phyloP scores from a whole-genome alignment of 2,113 vertebrate genomes.

The Protomyctophum bolini region DNA sequence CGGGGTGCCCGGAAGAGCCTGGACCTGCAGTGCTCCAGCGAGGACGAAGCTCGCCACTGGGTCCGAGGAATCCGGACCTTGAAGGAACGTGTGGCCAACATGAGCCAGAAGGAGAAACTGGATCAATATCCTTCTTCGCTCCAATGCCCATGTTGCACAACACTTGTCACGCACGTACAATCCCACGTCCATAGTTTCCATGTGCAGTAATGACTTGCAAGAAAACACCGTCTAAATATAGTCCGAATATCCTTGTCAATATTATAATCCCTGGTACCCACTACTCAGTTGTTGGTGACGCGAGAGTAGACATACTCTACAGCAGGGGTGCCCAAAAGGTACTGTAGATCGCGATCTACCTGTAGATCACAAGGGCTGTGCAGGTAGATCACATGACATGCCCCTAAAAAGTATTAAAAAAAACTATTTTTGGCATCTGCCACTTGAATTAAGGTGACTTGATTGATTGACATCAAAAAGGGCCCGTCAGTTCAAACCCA shows the following conservation, averaged over 20 bases:
- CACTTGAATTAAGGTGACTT: too few species aligned
- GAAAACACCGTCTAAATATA: constrained; percentile 62
- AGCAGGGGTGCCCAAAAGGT: too few species aligned
- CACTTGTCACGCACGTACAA: constrained; percentile 42
- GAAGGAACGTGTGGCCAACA: constrained; percentile 82
- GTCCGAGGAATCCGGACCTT: constrained; percentile 88
- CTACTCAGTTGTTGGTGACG: constrained; percentile 8
- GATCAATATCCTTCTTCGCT: constrained; percentile 94
- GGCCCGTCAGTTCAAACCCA: too few species aligned
- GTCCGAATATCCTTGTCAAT: constrained; percentile 39
- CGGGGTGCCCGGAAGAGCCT: constrained; percentile 87
- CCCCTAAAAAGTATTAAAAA: too few species aligned
- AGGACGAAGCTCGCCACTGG: constrained; percentile 88
- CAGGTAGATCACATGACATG: too few species aligned
- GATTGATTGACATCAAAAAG: too few species aligned
- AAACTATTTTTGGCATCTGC: too few species aligned
- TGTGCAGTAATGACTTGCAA: constrained; percentile 38
- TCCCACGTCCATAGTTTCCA: constrained; percentile 45
- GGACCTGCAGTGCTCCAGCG: constrained; percentile 82
- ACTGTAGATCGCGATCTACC: too few species aligned
- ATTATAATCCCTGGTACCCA: constrained; percentile 36
- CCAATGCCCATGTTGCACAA: constrained; percentile 1
- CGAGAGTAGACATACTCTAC: constrained; percentile 5
- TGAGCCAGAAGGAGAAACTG: constrained; percentile 92
- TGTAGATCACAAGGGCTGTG: too few species aligned